A percentile compares a stretch with the other conserved stretches of the same genome.
Conservation (phyloP, 2,113 vertebrate genomes). For the Mesocricetus auratus region DNA sequence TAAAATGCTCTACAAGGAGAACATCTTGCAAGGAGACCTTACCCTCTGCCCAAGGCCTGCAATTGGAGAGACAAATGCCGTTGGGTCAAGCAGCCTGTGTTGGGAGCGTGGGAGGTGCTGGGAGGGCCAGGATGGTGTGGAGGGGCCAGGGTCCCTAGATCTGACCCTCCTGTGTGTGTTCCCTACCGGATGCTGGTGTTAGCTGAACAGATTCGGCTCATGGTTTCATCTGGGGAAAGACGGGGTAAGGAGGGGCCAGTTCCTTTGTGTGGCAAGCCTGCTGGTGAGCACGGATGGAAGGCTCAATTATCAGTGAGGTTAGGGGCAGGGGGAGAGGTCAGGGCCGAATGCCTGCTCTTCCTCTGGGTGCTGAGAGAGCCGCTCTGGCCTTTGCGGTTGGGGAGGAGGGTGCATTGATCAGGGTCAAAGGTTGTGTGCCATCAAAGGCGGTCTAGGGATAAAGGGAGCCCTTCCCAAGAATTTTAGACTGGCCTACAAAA, state of each 20-base stretch:
- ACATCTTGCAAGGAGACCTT: neutral
- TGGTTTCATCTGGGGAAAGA: conserved; percentile 53
- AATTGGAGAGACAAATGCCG: neutral
- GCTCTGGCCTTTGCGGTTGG: conserved; percentile 43
- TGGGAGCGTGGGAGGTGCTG: neutral
- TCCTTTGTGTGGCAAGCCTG: conserved; percentile 73
- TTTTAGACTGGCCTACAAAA: conserved; percentile 60
- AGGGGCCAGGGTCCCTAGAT: neutral
- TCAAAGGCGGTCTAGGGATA: conserved; percentile 78
- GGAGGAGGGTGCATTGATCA: conserved; percentile 75
- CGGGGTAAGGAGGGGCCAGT: conserved; percentile 52
- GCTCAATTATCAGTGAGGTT: conserved; percentile 79
- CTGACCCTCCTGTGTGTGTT: neutral
- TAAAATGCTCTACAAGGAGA: neutral
- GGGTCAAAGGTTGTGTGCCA: conserved; percentile 78
- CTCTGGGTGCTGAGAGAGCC: conserved; percentile 77
- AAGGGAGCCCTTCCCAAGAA: conserved; percentile 73
- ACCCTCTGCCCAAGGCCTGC: neutral
- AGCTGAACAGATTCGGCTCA: conserved; percentile 16
- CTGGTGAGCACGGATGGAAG: conserved; percentile 69
- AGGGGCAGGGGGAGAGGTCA: conserved; percentile 79
- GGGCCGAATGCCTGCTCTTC: conserved; percentile 70
- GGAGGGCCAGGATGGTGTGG: neutral
- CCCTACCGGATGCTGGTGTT: neutral
- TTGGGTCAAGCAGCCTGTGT: neutral